Base-by-base conservation (phyloP, 2,888 invertebrate species). In the Stomorhina lunata region DNA sequence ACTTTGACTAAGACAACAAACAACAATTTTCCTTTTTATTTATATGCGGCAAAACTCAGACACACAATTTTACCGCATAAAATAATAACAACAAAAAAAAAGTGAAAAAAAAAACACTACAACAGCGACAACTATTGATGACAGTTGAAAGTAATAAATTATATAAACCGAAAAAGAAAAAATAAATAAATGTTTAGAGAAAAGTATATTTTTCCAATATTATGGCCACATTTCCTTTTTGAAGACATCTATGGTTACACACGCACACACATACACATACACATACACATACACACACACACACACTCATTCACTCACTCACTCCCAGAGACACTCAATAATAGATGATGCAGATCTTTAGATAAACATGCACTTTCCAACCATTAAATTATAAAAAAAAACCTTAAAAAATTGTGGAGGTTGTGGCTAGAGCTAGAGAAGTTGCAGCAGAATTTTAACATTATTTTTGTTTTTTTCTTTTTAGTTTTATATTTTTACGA, bases 171-270 rank as follows among this genome's bases (percentile, higher is more conserved):
- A 65, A 66, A 53, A 68, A 59, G 61, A 29, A 63, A 72, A 72
- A 73, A 50, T n/a, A 73, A 57, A 59, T 55, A 45, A 57, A 53
- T 73, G 27, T 32, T 27, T 34, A 63, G 25, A 57, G 63, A 69
- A 77, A 50, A 40, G 2, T 37, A 34, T 57, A 65, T 50, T 63
- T 53, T 27, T 50, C 15, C 22, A 66, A 65, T 20, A 57, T 66
- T 66, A 45, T 80, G 53, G 59, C 25, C 57, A 79, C 86, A 86
- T 87, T 85, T 87, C 83, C 71, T 80, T 68, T 71, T 80, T 73
- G 72, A 80, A 80, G 43, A 72, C 77, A 63, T 55, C 61, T 72
- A 78, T 37, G 37, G 61, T 81, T 72, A 61, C 77, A 55, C 25
- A 63, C 32, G 40, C 50, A 80, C 34, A 48, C 45, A 9, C 32